These are phyloP conservation scores for Dasysyrphus tricinctus DNA, from an alignment of 2,888 invertebrate species.

Conservation along the genomic window DNA sequence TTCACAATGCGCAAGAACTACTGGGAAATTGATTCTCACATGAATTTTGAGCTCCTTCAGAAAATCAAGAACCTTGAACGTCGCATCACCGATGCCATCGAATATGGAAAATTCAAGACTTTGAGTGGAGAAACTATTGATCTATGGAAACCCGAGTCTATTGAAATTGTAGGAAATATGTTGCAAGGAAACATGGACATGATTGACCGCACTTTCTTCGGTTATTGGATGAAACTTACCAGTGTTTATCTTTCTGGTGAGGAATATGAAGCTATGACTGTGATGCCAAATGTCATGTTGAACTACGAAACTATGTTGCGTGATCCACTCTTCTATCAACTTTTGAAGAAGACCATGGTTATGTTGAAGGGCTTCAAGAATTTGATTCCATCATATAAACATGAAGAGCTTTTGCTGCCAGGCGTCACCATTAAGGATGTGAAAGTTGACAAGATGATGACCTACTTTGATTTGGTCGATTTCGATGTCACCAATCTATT, in stretches of 20 bases:
- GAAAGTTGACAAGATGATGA: slow-evolving; percentile 86
- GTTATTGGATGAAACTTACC: slow-evolving; percentile 78
- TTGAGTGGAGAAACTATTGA: slow-evolving; percentile 85
- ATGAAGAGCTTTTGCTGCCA: slow-evolving; percentile 85
- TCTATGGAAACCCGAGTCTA: slow-evolving; percentile 86
- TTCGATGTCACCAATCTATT: slow-evolving; percentile 84
- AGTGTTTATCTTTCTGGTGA: slow-evolving; percentile 80
- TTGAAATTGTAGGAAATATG: slow-evolving; percentile 87
- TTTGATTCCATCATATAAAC: slow-evolving; percentile 86
- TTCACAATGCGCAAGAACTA: slow-evolving; percentile 86
- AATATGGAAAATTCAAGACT: slow-evolving; percentile 83
- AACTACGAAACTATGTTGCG: slow-evolving; percentile 87
- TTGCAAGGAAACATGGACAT: slow-evolving; percentile 85
- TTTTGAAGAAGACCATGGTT: slow-evolving; percentile 86
- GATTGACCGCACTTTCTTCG: slow-evolving; percentile 80
- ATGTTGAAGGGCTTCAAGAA: slow-evolving; percentile 86
- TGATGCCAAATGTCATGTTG: slow-evolving; percentile 86
- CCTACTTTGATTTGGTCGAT: slow-evolving; percentile 87
- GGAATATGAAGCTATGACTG: slow-evolving; percentile 76
- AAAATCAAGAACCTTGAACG: slow-evolving; percentile 81
- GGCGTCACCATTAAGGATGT: slow-evolving; percentile 87
- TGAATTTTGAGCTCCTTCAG: slow-evolving; percentile 78
- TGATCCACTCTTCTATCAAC: slow-evolving; percentile 89
- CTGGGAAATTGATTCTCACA: slow-evolving; percentile 78
- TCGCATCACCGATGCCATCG: slow-evolving; percentile 84